Conservation (phyloP, 1,140 invertebrate genomes). For the Polypedilum pembai region DNA sequence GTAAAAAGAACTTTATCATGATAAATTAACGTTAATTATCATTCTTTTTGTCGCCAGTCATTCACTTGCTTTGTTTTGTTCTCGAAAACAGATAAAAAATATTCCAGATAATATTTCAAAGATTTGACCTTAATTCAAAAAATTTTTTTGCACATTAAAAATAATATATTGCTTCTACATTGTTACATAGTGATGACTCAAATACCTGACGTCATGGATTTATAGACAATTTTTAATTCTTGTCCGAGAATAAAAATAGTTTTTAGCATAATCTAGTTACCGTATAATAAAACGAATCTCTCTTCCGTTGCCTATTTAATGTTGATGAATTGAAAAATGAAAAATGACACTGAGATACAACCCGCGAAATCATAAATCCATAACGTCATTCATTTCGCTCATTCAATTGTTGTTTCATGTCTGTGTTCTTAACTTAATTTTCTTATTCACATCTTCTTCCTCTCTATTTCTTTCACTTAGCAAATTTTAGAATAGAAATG, state of each 20-base stretch:
- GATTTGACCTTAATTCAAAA: too few species aligned
- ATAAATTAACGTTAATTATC: too few species aligned
- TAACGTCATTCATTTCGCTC: neutral
- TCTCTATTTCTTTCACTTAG: neutral
- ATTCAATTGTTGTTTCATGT: too few species aligned
- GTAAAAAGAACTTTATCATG: too few species aligned
- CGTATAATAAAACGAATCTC: neutral
- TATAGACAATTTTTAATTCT: neutral
- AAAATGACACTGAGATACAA: constrained; percentile 4
- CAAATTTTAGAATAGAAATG: too few species aligned
- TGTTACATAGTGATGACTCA: neutral
- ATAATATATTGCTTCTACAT: neutral
- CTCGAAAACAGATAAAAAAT: too few species aligned
- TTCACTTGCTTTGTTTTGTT: too few species aligned
- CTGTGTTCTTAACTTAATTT: too few species aligned
- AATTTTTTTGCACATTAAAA: neutral
- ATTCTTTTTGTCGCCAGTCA: too few species aligned
- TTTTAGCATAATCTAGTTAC: neutral
- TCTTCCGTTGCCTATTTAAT: neutral
- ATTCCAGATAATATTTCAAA: too few species aligned
- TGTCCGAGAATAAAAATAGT: neutral
- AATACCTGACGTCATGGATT: neutral
- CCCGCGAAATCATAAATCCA: constrained; percentile 16
- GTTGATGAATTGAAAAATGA: constrained; percentile 5
- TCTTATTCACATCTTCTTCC: too few species aligned